Evolutionary conservation across 1,140 invertebrate genomes (phyloP), one percentile per base, ranked within the genome.

Genomic region (Drosophila mauritiana): DNA sequence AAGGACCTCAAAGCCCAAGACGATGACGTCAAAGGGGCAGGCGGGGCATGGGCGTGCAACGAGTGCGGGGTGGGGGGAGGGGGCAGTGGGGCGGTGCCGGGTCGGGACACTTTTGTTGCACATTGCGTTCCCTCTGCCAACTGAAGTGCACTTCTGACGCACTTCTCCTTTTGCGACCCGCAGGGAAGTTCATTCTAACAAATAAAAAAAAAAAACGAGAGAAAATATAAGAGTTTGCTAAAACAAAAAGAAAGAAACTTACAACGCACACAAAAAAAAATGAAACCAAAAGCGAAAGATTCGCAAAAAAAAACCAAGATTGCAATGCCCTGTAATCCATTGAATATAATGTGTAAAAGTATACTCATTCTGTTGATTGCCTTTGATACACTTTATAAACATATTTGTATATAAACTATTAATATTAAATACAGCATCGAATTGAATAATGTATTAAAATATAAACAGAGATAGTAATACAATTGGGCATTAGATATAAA

Each of bases 71-170:
- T 3, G 11, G 0, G 40, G 13, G 31, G 7, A 0, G 42, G n/a
- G 31, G 6, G 20, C 20, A 22, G 20, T 0, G 34, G 12, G 58
- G 6, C 2, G 8, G 1, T 36, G 11, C 3, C 13, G 12, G 37
- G 64, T 43, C 42, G 25, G 58, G 36, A 40, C 64, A 70, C 67
- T 49, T 69, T 69, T 62, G 83, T 86, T 72, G 75, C 83, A 70
- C 73, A 69, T 76, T 86, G 75, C 83, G 79, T 86, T 88, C 54
- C 69, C 65, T 82, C 69, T 73, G 69, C 73, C 78, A 69, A 64
- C 57, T 86, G 75, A 88, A 86, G 82, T 88, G 82, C 78, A 88
- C 82, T 86, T 77, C 27, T 82, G 55, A 86, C 82, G 82, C 82
- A 86, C 82, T 88, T 78, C 78, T 82, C 57, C 40, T 49, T 54